Conservation (phyloP, 2,797 vertebrate genomes). For the Lithobates sylvaticus region DNA sequence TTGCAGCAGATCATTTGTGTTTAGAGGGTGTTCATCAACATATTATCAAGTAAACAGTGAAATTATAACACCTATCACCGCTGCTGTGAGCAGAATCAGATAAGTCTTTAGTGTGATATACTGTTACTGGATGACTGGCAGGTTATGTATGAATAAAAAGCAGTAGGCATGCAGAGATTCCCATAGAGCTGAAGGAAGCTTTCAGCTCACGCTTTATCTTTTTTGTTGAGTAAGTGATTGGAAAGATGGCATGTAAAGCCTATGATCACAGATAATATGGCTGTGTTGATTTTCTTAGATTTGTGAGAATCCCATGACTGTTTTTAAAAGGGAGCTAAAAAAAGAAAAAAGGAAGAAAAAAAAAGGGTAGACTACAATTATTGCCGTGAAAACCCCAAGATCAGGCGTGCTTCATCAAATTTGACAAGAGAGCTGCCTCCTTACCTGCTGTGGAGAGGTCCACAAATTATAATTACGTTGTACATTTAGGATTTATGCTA, state of each 20-base stretch:
- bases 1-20: background rate
- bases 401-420: background rate
- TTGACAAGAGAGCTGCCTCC: background rate
- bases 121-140: background rate
- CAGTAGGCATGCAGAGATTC: background rate
- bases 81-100: background rate
- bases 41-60: background rate
- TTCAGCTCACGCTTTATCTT: background rate
- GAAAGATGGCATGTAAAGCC: background rate
- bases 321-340: background rate
- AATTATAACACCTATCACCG: background rate
- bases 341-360: background rate
- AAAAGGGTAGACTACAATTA: background rate
- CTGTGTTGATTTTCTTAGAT: background rate
- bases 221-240: constrained; percentile 3
- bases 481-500: too few relatives aligned
- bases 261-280: constrained; percentile 1
- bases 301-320: too few relatives aligned
- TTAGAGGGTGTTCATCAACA: background rate
- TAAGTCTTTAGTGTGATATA: background rate
- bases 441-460: background rate
- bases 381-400: background rate
- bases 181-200: background rate
- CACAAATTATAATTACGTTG: background rate
- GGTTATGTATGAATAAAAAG: background rate